Percentiles rank a stretch among this genome's conserved stretches.
phyloP scores from a whole-genome alignment of 2,113 vertebrate species.

The Eidolon helvum region DNA sequence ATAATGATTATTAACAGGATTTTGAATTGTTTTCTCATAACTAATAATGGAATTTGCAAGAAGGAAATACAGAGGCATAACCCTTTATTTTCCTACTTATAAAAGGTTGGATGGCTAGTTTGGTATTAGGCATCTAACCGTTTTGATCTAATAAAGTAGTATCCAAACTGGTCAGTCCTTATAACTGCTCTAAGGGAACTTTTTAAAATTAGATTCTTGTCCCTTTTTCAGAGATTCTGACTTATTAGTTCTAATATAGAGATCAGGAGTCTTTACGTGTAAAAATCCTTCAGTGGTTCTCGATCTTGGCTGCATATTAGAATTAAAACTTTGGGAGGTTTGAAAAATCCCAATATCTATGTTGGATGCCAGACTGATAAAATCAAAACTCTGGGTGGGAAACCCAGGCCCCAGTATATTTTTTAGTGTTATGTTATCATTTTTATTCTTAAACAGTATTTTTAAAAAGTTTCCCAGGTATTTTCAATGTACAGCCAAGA shows the following conservation, averaged over 20 bases:
- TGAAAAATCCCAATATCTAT: neutral
- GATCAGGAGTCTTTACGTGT: neutral
- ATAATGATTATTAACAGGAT: neutral
- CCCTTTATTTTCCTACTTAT: neutral
- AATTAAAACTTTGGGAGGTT: neutral
- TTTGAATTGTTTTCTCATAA: neutral
- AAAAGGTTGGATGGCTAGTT: neutral
- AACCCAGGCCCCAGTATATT: neutral
- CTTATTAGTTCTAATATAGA: neutral
- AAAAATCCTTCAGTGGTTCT: neutral
- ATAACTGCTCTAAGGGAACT: neutral
- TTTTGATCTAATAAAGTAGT: neutral
- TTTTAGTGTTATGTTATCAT: neutral
- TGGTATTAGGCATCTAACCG: neutral
- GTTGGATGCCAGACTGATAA: neutral
- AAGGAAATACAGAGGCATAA: neutral
- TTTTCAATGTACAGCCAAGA: neutral
- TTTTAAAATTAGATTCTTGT: neutral
- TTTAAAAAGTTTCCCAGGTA: neutral
- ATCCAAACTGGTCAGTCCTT: neutral
- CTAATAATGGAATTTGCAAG: neutral
- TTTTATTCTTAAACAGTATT: neutral
- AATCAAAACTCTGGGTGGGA: neutral
- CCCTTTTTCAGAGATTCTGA: neutral
- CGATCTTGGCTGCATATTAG: neutral